Evolutionary conservation across 92 coral and sea anemone genomes (phyloP).

Genomic region (Virgularia gustaviana): DNA sequence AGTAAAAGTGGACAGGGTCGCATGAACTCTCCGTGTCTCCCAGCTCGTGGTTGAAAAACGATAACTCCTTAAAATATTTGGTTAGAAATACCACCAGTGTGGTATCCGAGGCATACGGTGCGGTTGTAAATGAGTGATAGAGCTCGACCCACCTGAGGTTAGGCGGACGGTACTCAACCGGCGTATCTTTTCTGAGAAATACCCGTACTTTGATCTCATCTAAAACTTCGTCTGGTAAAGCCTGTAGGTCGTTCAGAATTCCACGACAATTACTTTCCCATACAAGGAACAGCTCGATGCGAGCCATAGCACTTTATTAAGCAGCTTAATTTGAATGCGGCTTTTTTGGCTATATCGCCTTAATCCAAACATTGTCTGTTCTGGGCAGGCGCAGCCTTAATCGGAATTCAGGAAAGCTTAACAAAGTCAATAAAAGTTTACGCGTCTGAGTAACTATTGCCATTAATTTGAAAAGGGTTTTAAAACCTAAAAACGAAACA

Average conservation of each 20-base stretch:
- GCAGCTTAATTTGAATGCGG: background rate
- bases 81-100: conserved; percentile 55
- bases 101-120: conserved; percentile 90
- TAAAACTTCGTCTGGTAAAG: conserved; percentile 56
- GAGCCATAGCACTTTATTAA: background rate
- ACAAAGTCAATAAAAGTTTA: background rate
- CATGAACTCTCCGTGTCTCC: conserved; percentile 9
- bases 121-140: conserved; percentile 71
- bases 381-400: too few species aligned
- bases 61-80: conserved; percentile 44
- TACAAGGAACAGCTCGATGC: conserved; percentile 69
- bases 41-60: conserved; percentile 25
- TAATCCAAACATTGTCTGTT: background rate
- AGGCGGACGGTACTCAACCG: conserved; percentile 72
- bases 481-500: too few species aligned
- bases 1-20: conserved; percentile 39
- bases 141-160: conserved; percentile 59
- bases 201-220: conserved; percentile 63
- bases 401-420: background rate
- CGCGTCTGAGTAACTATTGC: too few species aligned
- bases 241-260: conserved; percentile 64
- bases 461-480: too few species aligned
- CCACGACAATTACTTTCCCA: conserved; percentile 99
- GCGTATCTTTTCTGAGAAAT: conserved; percentile 86
- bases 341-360: background rate